Base-by-base conservation (phyloP, 2,113 vertebrate genomes). In the Hippocampus zosterae region DNA sequence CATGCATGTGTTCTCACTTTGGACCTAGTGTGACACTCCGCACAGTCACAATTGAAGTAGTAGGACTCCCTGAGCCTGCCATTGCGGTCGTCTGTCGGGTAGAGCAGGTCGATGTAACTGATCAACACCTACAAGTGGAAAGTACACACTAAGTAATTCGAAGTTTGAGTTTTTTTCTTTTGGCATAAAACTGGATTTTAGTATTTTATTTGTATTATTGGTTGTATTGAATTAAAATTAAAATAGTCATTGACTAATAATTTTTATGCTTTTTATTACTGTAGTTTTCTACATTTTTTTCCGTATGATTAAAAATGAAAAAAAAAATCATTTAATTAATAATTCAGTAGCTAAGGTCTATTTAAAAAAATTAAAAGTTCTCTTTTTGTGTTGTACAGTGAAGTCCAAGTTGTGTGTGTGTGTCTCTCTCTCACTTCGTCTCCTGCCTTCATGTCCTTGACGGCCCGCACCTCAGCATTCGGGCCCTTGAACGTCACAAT, bases 51-150 rank as follows among this genome's bases (percentile, higher is more conserved):
- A n/a, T 81, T 94, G 48, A 98, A 98, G 87, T 95, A 96, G 59
- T 99, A 99, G 0, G 90, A 92, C 33, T 98, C 96, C 80, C 89
- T 90, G 57, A 99, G 81, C 68, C 94, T 88, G 74, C 90, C 93
- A 13, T 95, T 96, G 53, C 97, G 91, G 68, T 99, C 97, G 56
- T 96, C 95, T 23, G 96, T 96, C 18, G 96, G 94, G 73, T 98
- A 98, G 18, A 98, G 89, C 41, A 98, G 90, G 78, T 99, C 97
- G 68, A 98, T 99, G 75, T 99, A 99, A 89, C 95, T 98, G 85
- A 94, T 98, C 71, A 96, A 94, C 57, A 98, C 88, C 95, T 97
- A 13, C 1, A 0, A 19, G 27, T 10, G 71, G 25, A 59, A 40
- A 52, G 0, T 65, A 69, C 44, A 77, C 21, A 48, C 27, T 56